phyloP scores from a whole-genome alignment of 1,140 invertebrate genomes.

The Aphelinus certus region DNA sequence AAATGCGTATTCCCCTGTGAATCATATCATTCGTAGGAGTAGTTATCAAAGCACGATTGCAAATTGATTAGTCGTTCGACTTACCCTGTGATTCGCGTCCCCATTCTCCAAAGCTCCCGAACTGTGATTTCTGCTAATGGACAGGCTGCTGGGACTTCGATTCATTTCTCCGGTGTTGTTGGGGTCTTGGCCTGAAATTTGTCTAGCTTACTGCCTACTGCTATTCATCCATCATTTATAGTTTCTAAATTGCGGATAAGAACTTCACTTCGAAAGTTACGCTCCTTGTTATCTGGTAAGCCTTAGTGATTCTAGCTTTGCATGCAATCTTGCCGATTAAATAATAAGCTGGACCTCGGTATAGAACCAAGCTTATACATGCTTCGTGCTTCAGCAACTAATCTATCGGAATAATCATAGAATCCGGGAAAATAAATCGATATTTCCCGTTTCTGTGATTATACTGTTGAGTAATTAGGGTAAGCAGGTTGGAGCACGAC shows the following conservation, averaged over 20 bases:
- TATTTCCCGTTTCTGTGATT: not conserved
- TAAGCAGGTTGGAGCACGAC: slow-evolving; percentile 31
- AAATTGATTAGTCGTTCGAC: slow-evolving; percentile 26
- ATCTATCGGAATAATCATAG: slow-evolving; percentile 3
- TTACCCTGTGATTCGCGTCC: slow-evolving; percentile 71
- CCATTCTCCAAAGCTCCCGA: slow-evolving; percentile 74
- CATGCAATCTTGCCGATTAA: slow-evolving; percentile 29
- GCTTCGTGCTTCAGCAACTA: slow-evolving; percentile 21
- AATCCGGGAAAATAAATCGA: not conserved
- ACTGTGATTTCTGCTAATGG: slow-evolving; percentile 82
- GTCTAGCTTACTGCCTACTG: slow-evolving; percentile 60
- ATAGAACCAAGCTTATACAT: slow-evolving; percentile 21
- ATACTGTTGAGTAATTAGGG: not conserved
- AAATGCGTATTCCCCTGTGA: slow-evolving; percentile 88
- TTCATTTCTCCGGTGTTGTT: slow-evolving; percentile 69
- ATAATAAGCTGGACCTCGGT: slow-evolving; percentile 1
- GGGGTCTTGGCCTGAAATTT: slow-evolving; percentile 62
- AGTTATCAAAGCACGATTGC: too few relatives aligned
- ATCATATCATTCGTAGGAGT: slow-evolving; percentile 1
- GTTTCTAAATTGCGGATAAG: not conserved
- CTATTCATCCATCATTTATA: slow-evolving; percentile 32
- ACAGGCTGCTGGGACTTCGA: slow-evolving; percentile 81
- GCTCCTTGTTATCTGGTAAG: not conserved
- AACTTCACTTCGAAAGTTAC: not conserved
- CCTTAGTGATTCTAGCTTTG: not conserved